Conservation (phyloP, 2,888 invertebrate species). For the Torymus auratus region DNA sequence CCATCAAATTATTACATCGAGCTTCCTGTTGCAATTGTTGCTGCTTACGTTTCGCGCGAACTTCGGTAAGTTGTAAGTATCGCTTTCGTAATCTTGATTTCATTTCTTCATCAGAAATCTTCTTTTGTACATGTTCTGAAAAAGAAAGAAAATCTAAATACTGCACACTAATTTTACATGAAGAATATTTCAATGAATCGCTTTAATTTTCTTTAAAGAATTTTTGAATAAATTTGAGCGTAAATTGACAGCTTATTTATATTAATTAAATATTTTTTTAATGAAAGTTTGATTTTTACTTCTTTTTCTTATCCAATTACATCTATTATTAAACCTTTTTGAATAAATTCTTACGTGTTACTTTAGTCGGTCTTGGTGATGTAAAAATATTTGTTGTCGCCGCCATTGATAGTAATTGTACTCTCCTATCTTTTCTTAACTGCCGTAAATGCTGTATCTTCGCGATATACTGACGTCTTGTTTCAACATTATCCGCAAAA, state of each 20-base stretch:
- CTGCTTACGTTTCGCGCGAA: constrained; percentile 79
- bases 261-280: too few relatives aligned
- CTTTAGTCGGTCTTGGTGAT: constrained; percentile 63
- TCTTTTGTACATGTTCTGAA: constrained; percentile 71
- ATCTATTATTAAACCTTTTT: background rate
- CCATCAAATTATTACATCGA: constrained; percentile 85
- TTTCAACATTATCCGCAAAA: constrained; percentile 81
- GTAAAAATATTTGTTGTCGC: constrained; percentile 67
- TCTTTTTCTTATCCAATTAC: background rate
- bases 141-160: constrained; percentile 20
- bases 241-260: too few relatives aligned
- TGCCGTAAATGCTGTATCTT: constrained; percentile 77
- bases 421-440: constrained; percentile 76
- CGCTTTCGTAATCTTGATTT: constrained; percentile 80
- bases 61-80: constrained; percentile 86
- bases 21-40: constrained; percentile 80
- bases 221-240: too few relatives aligned
- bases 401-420: constrained; percentile 75
- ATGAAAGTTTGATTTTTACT: background rate
- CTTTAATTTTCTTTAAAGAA: background rate
- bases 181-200: background rate
- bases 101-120: constrained; percentile 80
- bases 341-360: constrained; percentile 64
- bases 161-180: background rate
- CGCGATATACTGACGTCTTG: constrained; percentile 77